Percentiles rank a stretch among this genome's conserved stretches.
Conservation (phyloP, 2,888 invertebrate genomes). For the Pristionchus fissidentatus region DNA sequence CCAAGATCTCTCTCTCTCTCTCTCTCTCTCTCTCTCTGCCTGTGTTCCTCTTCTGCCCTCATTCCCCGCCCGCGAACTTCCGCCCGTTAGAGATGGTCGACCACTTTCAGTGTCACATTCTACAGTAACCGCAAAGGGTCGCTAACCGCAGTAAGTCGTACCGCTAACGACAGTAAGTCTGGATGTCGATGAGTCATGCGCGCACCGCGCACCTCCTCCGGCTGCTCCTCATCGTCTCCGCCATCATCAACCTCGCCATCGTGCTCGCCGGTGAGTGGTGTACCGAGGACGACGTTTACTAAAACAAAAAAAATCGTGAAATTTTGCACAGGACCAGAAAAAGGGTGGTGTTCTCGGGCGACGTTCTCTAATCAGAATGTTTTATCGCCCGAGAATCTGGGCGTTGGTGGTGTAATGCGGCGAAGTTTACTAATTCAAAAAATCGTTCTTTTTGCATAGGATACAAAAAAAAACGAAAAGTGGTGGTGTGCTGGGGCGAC, state of each 20-base stretch:
- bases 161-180: too few relatives aligned
- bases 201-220: background rate
- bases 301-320: background rate
- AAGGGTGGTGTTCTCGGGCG: background rate
- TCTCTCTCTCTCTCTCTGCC: background rate
- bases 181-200: slow-evolving; percentile 24
- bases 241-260: slow-evolving; percentile 4
- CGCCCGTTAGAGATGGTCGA: too few relatives aligned
- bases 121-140: background rate
- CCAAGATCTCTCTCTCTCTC: background rate
- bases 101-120: background rate
- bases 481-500: background rate
- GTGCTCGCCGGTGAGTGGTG: slow-evolving; percentile 13
- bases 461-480: background rate
- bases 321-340: background rate
- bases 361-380: too few relatives aligned
- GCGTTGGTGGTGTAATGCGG: too few relatives aligned
- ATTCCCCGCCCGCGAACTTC: background rate
- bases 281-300: background rate
- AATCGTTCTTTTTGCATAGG: background rate
- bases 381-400: too few relatives aligned
- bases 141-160: slow-evolving; percentile 5
- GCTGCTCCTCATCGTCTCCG: slow-evolving; percentile 3
- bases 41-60: background rate
- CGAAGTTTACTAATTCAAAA: background rate